phyloP scores from a whole-genome alignment of 2,797 vertebrate species.

The Carduelis carduelis region DNA sequence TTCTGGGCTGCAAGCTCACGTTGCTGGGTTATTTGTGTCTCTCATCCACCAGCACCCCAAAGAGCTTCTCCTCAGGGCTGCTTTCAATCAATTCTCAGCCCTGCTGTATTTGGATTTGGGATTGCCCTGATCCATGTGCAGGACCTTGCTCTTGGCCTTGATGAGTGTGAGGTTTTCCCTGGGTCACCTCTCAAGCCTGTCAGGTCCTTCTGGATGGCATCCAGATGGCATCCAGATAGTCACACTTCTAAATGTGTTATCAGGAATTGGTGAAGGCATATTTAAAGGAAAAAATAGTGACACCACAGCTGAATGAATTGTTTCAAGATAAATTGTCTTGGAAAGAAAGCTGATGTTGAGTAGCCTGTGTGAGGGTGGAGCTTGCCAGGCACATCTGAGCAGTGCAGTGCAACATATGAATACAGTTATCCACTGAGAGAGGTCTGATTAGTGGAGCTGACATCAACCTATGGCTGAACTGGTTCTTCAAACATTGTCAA shows the following conservation, averaged over 20 bases:
- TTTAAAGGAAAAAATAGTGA: background rate
- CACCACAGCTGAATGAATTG: background rate
- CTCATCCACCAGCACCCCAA: background rate
- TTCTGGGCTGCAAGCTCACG: background rate
- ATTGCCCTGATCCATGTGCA: background rate
- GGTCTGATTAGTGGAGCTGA: slow-evolving; percentile 40
- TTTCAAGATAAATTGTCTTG: background rate
- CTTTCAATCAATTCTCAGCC: background rate
- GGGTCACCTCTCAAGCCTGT: background rate
- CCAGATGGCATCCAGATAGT: background rate
- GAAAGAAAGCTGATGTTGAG: background rate
- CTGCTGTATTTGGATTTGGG: background rate
- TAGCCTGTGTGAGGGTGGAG: background rate
- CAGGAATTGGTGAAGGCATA: background rate
- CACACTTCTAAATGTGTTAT: accelerated
- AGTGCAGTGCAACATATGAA: slow-evolving; percentile 24
- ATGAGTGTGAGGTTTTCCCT: background rate
- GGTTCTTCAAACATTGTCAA: slow-evolving; percentile 60
- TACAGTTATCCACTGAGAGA: background rate
- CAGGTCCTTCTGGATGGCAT: background rate
- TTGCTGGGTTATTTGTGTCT: background rate
- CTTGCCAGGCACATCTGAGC: background rate
- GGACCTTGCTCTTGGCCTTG: background rate
- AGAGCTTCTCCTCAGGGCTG: background rate
- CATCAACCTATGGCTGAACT: slow-evolving; percentile 62